Evolutionary conservation across 2,888 invertebrate species (phyloP), one percentile per base, ranked within the genome.

Genomic region (Trissolcus brochymenae): DNA sequence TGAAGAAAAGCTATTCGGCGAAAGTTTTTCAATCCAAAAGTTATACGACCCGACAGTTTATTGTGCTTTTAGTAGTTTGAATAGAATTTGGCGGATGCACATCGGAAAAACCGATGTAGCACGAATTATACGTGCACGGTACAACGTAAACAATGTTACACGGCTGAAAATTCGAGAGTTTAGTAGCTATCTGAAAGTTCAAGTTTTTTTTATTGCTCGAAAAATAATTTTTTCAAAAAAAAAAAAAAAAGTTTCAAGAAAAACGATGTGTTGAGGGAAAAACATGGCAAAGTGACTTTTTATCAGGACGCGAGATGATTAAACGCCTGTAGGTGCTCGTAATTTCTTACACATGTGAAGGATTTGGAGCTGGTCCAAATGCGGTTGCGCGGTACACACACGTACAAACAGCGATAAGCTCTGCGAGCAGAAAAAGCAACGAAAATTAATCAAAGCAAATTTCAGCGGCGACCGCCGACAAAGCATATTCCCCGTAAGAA

Each of bases 401-500:
- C 62, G 60, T 67, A 67, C 68, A 68, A 54, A 68, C 61, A 79
- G 71, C 72, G 80, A 70, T 72, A 78, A 81, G 81, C 79, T 81
- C 78, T 71, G 80, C 71, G 74, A 64, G 49, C 67, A 78, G 79
- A 81, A 79, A 81, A 81, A 83, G 79, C 79, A 66, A 76, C 81
- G 81, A 79, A 84, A 86, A 88, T 89, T 89, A 88, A 89, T 89
- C 89, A 89, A 88, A 89, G 89, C 81, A 84, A 88, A 87, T 86
- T 87, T 86, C 87, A 81, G 80, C 78, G 60, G 56, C 87, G 83
- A 85, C 86, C 85, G 86, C 85, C 88, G 88, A 87, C 87, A 84
- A 87, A 89, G 88, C 89, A 88, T 89, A 89, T 88, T 88, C 88
- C 86, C 88, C 85, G 84, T 87, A 89, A 87, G 89, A 89, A 89